A percentile compares a stretch with the other conserved stretches of the same genome.
Evolutionary conservation across 35 echinoderm and acorn worm species (phyloP).

Genomic region (Hemicentrotus pulcherrimus): DNA sequence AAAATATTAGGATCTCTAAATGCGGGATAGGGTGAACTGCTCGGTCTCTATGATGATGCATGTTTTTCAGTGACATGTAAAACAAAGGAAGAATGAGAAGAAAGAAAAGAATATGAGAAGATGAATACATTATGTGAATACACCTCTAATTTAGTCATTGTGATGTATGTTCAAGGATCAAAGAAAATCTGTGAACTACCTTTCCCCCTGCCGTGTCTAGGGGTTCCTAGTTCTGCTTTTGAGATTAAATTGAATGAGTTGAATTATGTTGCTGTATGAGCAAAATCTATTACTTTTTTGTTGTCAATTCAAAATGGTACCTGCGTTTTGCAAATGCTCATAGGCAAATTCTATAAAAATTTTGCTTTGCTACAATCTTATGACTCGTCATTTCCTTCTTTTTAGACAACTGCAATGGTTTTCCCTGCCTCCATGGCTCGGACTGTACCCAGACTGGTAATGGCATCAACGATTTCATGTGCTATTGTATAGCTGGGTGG

Average conservation of each 20-base stretch:
- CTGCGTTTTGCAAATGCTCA: too few relatives aligned
- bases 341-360: too few relatives aligned
- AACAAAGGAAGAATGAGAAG: too few relatives aligned
- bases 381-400: background rate
- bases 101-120: too few relatives aligned
- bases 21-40: too few relatives aligned
- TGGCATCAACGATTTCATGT: conserved; percentile 53
- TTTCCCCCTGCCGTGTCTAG: background rate
- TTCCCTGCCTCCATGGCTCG: conserved; percentile 80
- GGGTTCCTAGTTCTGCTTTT: background rate
- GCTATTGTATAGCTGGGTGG: conserved; percentile 75
- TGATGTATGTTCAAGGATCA: too few relatives aligned
- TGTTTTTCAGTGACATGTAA: background rate
- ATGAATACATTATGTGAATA: too few relatives aligned
- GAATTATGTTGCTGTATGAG: background rate
- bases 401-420: conserved; percentile 77
- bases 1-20: background rate
- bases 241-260: background rate
- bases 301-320: too few relatives aligned
- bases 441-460: conserved; percentile 54
- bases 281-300: background rate
- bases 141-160: too few relatives aligned
- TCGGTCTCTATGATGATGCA: background rate
- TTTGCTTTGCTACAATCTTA: too few relatives aligned
- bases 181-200: too few relatives aligned